Conservation (phyloP, 1,140 invertebrate genomes). For the Drosophila athabasca region DNA sequence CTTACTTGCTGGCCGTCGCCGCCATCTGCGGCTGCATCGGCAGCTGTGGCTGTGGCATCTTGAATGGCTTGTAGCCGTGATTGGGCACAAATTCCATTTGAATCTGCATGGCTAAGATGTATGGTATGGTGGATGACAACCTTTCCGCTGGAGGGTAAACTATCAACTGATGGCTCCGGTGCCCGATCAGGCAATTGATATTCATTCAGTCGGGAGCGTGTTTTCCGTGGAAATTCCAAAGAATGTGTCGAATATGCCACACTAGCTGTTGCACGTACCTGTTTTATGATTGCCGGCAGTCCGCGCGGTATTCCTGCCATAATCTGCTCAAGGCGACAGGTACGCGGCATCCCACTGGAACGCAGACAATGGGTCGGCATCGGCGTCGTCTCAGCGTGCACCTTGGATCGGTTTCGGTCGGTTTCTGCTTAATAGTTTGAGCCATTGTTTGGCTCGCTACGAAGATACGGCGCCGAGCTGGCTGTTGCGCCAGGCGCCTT, state of each 20-base stretch:
- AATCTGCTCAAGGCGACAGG: conserved; percentile 51
- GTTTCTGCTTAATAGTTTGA: conserved; percentile 43
- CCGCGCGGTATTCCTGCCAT: conserved; percentile 4
- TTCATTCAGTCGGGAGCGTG: conserved; percentile 55
- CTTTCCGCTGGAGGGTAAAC: conserved; percentile 25
- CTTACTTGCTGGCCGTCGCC: conserved; percentile 15
- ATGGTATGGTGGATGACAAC: conserved; percentile 2
- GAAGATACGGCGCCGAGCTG: conserved; percentile 44
- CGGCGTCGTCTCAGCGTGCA: conserved; percentile 7
- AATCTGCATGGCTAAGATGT: conserved; percentile 33
- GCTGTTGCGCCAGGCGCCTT: conserved; percentile 75
- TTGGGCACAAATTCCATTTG: conserved; percentile 22
- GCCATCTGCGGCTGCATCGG: not conserved
- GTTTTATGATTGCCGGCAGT: conserved; percentile 33
- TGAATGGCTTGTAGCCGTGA: conserved; percentile 20
- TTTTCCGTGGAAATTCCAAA: conserved; percentile 66
- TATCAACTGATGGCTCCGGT: conserved; percentile 33
- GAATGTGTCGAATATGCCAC: not conserved
- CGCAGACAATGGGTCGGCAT: conserved; percentile 20
- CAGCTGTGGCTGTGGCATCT: not conserved
- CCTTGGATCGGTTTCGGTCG: not conserved
- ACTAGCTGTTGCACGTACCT: conserved; percentile 29
- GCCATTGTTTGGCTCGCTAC: conserved; percentile 18
- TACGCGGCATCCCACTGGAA: conserved; percentile 19
- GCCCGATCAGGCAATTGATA: conserved; percentile 2